Percentiles rank a stretch among this genome's conserved stretches.
phyloP scores from a whole-genome alignment of 2,888 invertebrate species.

The Ecliptopera silaceata region DNA sequence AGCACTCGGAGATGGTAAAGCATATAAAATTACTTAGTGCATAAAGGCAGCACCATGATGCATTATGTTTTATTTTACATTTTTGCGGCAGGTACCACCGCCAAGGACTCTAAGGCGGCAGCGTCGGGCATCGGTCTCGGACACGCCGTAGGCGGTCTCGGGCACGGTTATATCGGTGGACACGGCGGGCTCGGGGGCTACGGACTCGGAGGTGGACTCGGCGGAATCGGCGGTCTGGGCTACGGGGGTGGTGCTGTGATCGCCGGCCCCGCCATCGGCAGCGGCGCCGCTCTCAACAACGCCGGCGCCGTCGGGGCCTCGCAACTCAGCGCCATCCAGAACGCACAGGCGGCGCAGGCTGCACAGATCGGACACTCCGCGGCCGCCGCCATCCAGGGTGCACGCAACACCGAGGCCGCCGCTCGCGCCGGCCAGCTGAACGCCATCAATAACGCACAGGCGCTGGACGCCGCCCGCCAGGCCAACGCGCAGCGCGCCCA shows the following conservation, averaged over 20 bases:
- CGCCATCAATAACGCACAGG: constrained; percentile 74
- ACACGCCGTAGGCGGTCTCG: constrained; percentile 33
- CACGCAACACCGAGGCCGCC: constrained; percentile 69
- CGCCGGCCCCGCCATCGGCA: constrained; percentile 49
- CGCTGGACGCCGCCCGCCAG: constrained; percentile 69
- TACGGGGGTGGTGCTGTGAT: constrained; percentile 36
- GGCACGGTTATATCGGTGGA: constrained; percentile 41
- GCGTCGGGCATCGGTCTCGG: constrained; percentile 28
- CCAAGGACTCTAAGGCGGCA: constrained; percentile 35
- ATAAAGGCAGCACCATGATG: too few species aligned
- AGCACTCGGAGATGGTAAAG: constrained; percentile 68
- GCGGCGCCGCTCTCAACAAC: constrained; percentile 64
- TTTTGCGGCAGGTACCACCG: constrained; percentile 32
- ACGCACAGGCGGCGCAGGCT: constrained; percentile 73
- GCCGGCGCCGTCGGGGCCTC: constrained; percentile 73
- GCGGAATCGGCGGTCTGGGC: constrained; percentile 32
- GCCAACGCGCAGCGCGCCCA: constrained; percentile 74
- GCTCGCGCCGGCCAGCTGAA: constrained; percentile 69
- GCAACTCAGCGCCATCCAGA: constrained; percentile 74
- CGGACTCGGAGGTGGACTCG: constrained; percentile 27
- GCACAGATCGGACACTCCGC: constrained; percentile 73
- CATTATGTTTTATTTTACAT: neutral
- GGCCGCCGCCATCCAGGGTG: constrained; percentile 74
- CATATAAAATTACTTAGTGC: neutral
- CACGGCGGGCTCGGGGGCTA: constrained; percentile 30